A percentile compares a stretch with the other conserved stretches of the same genome.
Evolutionary conservation across 2,113 vertebrate species (phyloP).

Genomic region (Daphoenositta chrysoptera): DNA sequence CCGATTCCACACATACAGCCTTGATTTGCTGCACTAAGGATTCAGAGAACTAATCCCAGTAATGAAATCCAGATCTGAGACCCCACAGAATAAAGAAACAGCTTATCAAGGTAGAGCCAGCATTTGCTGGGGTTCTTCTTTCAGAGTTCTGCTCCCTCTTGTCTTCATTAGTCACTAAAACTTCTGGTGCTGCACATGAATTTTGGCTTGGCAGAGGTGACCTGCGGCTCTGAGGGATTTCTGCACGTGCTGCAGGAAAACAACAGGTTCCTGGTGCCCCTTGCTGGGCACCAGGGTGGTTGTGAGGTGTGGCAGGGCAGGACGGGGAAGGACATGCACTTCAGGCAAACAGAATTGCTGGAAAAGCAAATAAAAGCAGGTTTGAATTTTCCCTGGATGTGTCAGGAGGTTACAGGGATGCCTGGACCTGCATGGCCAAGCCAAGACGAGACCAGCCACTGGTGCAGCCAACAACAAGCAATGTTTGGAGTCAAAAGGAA

Average conservation of each 20-base stretch:
- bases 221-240: background rate
- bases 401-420: background rate
- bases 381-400: background rate
- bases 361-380: background rate
- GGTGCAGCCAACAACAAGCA: background rate
- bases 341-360: background rate
- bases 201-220: background rate
- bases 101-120: background rate
- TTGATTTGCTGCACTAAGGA: background rate
- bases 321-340: background rate
- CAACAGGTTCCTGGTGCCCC: background rate
- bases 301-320: background rate
- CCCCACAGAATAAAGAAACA: background rate
- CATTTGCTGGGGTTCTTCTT: background rate
- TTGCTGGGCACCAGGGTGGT: background rate
- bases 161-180: background rate
- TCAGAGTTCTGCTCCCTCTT: background rate
- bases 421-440: background rate
- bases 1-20: background rate
- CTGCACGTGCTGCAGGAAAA: background rate
- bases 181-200: background rate
- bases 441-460: background rate
- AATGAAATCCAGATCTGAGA: conserved; percentile 17
- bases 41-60: background rate
- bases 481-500: background rate